Conservation (phyloP, 1,140 invertebrate genomes). For the Mercenaria mercenaria region DNA sequence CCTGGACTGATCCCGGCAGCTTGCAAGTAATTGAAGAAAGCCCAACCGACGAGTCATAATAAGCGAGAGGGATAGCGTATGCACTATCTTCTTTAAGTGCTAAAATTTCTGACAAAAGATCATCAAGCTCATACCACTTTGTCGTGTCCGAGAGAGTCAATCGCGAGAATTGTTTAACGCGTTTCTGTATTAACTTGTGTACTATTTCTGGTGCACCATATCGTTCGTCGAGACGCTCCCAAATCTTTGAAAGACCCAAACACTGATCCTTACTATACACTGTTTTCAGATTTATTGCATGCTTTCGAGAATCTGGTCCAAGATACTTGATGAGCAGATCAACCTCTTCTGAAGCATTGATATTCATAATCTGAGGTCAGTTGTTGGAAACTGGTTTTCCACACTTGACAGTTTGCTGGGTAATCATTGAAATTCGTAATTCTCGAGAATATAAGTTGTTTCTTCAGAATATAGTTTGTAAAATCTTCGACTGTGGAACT, state of each 20-base stretch:
- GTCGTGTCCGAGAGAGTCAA: conserved; percentile 64
- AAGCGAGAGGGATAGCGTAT: neutral
- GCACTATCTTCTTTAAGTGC: conserved; percentile 38
- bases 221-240: conserved; percentile 67
- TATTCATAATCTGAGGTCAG: conserved; percentile 50
- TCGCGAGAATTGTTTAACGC: conserved; percentile 54
- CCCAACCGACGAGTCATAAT: conserved; percentile 1
- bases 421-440: conserved; percentile 14
- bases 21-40: conserved; percentile 51
- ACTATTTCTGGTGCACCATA: conserved; percentile 69
- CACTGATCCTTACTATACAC: conserved; percentile 39
- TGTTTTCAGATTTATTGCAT: conserved; percentile 62
- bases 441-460: neutral
- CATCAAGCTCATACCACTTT: conserved; percentile 67
- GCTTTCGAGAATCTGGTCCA: conserved; percentile 57
- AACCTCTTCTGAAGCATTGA: conserved; percentile 56
- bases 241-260: conserved; percentile 47
- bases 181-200: conserved; percentile 46
- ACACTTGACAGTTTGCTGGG: neutral
- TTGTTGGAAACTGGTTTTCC: neutral
- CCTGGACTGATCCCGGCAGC: conserved; percentile 55
- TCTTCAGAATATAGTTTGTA: conserved; percentile 11
- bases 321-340: conserved; percentile 69
- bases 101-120: conserved; percentile 66
- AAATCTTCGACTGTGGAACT: neutral